These are phyloP conservation scores for Dromaius novaehollandiae DNA, from an alignment of 2,113 vertebrate genomes.

Conservation along the genomic window DNA sequence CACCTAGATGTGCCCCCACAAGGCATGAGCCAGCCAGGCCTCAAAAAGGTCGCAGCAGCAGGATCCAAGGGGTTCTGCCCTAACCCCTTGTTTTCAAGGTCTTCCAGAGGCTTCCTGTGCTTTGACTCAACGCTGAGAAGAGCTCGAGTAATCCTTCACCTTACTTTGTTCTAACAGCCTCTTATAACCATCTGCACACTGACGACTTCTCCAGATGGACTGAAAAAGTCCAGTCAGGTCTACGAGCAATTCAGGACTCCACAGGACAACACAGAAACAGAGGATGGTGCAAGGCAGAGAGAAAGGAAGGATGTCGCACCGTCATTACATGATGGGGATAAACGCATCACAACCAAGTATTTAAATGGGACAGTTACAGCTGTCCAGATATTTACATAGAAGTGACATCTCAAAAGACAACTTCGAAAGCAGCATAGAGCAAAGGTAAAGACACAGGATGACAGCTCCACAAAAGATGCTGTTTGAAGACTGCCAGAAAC, in stretches of 20 bases:
- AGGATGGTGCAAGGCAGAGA: background rate
- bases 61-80: background rate
- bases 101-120: background rate
- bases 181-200: constrained; percentile 13
- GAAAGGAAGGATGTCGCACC: background rate
- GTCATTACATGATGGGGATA: accelerated
- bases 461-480: background rate
- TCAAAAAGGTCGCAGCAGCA: background rate
- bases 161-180: background rate
- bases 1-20: accelerated
- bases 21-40: background rate
- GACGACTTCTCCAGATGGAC: constrained; percentile 44
- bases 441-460: background rate
- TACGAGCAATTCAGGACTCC: background rate
- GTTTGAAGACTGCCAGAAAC: background rate
- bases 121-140: background rate
- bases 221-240: background rate
- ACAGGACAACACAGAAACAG: background rate
- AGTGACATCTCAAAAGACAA: accelerated
- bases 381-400: accelerated
- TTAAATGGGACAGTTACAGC: accelerated
- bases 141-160: background rate
- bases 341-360: accelerated
- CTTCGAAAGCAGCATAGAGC: background rate
- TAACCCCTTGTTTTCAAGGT: background rate